These are phyloP conservation scores for Platyscapa corneri DNA, from an alignment of 1,140 invertebrate species.

Conservation along the genomic window DNA sequence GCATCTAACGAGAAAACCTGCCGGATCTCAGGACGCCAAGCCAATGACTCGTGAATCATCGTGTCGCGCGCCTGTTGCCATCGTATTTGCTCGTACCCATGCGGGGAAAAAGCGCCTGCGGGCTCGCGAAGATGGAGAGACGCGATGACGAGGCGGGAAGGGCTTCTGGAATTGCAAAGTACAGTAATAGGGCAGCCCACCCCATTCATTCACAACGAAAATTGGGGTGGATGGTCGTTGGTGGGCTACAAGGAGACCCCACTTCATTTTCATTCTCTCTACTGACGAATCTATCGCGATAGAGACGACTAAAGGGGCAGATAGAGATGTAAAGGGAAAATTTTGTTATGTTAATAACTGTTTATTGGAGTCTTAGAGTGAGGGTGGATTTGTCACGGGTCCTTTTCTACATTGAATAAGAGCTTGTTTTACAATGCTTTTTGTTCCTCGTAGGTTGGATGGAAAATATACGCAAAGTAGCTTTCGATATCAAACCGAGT, in stretches of 20 bases:
- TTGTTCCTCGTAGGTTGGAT: not conserved
- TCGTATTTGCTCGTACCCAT: conserved; percentile 30
- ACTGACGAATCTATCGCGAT: conserved; percentile 44
- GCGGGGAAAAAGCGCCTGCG: conserved; percentile 30
- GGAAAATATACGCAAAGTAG: not conserved
- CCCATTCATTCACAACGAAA: not conserved
- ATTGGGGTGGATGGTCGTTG: conserved; percentile 27
- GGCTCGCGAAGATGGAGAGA: conserved; percentile 36
- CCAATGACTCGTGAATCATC: conserved; percentile 52
- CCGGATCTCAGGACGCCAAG: not conserved
- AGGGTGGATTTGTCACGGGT: conserved; percentile 7
- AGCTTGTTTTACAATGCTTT: conserved; percentile 32
- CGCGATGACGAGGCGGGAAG: conserved; percentile 25
- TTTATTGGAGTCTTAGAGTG: conserved; percentile 34
- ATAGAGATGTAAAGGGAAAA: conserved; percentile 36
- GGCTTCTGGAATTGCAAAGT: conserved; percentile 50
- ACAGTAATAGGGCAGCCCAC: conserved; percentile 27
- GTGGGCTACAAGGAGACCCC: conserved; percentile 17
- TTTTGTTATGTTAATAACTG: conserved; percentile 54
- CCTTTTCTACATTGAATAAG: not conserved
- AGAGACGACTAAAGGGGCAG: not conserved
- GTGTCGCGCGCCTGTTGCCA: conserved; percentile 27
- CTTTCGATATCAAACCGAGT: not conserved
- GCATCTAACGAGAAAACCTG: not conserved
- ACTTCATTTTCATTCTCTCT: conserved; percentile 28